Evolutionary conservation across 2,797 vertebrate genomes (phyloP).

Genomic region (Eulemur mongoz): DNA sequence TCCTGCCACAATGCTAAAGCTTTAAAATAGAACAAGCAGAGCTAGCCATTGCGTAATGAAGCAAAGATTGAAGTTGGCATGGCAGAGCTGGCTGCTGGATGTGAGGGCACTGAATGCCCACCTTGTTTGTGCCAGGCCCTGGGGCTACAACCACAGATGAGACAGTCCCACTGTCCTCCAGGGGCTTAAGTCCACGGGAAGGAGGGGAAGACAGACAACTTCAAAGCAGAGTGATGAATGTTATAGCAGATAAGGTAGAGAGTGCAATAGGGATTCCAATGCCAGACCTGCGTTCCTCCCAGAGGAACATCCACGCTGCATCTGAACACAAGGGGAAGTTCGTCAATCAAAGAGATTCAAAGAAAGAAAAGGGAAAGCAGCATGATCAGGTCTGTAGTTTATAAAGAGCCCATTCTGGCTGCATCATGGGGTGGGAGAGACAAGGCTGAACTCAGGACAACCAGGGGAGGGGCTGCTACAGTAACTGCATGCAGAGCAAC

Average conservation of each 20-base stretch:
- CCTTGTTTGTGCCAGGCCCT: background rate
- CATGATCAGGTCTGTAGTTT: background rate
- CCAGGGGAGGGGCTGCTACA: rapidly evolving
- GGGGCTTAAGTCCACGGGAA: background rate
- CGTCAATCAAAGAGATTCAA: background rate
- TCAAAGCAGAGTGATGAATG: background rate
- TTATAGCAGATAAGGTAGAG: background rate
- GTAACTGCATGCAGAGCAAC: rapidly evolving
- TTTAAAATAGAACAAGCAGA: background rate
- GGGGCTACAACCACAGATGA: background rate
- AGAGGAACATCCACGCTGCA: background rate
- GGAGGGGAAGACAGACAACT: background rate
- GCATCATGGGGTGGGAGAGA: background rate
- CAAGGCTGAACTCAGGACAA: background rate
- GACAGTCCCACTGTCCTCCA: background rate
- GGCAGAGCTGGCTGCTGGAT: background rate
- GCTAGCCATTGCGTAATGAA: background rate
- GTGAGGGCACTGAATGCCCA: rapidly evolving
- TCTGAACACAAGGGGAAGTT: background rate
- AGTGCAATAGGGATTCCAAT: too few species aligned
- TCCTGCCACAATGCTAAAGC: background rate
- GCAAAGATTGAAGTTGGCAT: background rate
- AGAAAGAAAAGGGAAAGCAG: background rate
- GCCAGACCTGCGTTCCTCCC: background rate
- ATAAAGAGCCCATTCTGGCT: background rate